These are phyloP conservation scores for Halcyon senegalensis DNA, from an alignment of 2,113 vertebrate genomes.

Conservation along the genomic window DNA sequence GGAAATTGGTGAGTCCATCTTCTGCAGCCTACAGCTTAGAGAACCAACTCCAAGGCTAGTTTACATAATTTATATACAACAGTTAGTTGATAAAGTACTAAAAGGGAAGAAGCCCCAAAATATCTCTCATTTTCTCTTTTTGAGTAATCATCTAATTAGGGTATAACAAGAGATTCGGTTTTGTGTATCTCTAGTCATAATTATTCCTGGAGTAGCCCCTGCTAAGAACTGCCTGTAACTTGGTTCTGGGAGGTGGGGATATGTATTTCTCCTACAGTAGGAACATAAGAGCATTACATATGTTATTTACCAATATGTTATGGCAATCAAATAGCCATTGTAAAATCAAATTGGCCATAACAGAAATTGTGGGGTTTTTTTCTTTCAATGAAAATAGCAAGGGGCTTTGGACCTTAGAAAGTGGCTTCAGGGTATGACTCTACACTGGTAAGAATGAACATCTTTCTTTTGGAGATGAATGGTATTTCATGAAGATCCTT, in stretches of 20 bases:
- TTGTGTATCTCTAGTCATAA: neutral
- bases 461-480: neutral
- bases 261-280: neutral
- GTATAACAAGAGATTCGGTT: neutral
- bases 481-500: neutral
- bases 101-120: neutral
- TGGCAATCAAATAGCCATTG: neutral
- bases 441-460: neutral
- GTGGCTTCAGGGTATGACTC: neutral
- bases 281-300: neutral
- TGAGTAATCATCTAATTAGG: neutral
- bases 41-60: neutral
- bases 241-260: neutral
- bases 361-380: neutral
- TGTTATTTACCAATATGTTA: neutral
- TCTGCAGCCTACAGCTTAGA: neutral
- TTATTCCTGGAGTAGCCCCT: neutral
- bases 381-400: neutral
- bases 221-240: neutral
- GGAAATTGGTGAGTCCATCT: neutral
- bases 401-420: neutral
- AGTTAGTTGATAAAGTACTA: neutral
- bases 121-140: neutral
- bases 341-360: neutral
- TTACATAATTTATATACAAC: neutral